Evolutionary conservation across 2,797 vertebrate species (phyloP), one percentile per base, ranked within the genome.

Genomic region (Fistularia commersonii): DNA sequence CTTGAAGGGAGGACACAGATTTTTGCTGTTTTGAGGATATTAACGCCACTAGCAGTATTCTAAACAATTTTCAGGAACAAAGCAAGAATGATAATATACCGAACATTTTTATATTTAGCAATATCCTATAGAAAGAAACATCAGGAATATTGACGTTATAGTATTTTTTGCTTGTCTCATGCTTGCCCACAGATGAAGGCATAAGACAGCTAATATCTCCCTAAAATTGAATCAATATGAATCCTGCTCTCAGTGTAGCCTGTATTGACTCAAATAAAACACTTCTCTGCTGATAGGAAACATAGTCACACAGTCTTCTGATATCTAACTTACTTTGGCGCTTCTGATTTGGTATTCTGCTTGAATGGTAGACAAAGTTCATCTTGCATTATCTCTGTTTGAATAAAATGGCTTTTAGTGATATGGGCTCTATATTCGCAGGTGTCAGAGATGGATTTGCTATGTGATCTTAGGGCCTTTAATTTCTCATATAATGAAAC

Each of bases 401-500:
- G 64, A 76, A 49, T 54, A 52, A 62, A 80, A 77, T 72, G 64
- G 51, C 74, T 74, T 67, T 77, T 70, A 76, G 62, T 51, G 53
- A 61, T 74, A 54, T 43, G 54, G 67, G 54, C 32, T 64, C 38
- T 57, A 39, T 62, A 69, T 59, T 72, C 57, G 45, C 51, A 70
- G 58, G 63, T 74, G 77, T 78, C 65, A 57, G 68, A 70, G 55
- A 77, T 52, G 47, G 51, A 76, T 75, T 74, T 65, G 54, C 54
- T 54, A 50, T 74, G 50, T 67, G 70, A 75, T 77, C 61, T 67
- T 47, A 57, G 58, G 66, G 46, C 50, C 69, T 81, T 83, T 83
- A 73, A 77, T 81, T 76, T 82, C 64, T 80, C 59, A 46, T 75
- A 50, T 78, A 69, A 76, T 77, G 59, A 77, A 81, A 73, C 13